Evolutionary conservation across 2,888 invertebrate species (phyloP), one percentile per base, ranked within the genome.

Genomic region (Bellardia bayeri): DNA sequence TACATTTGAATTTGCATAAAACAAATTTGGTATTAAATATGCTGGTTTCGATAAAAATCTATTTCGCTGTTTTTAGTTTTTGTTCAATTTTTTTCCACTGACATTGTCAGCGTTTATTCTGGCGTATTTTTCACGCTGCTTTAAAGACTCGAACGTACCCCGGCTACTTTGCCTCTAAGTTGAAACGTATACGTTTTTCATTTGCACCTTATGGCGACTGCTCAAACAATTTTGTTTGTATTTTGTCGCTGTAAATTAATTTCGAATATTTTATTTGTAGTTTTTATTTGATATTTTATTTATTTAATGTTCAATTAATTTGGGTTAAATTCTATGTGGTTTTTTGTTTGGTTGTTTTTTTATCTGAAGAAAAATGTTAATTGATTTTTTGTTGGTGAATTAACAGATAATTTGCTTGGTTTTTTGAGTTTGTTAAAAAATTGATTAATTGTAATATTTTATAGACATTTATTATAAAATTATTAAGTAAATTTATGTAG

Each of bases 1-100:
- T 82, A 79, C 91, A 91, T 91, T 91, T 75, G 40, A 54, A 81
- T 81, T 83, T 92, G 92, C 92, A 92, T 91, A 91, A 91, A 92
- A 92, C 92, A 92, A 91, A 92, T 91, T 91, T 91, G 91, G 91
- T 90, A 91, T 91, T 92, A 92, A 92, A 92, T 91, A 90, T 91
- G 91, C 91, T 90, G 90, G 88, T 87, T 75, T 74, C 89, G 92
- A 91, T 91, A 91, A 91, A 90, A 92, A 92, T 92, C 89, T 88
- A 89, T 89, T 88, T 78, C 56, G 37, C 64, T 72, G 33, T 83
- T 79, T 63, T 37, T 5, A 42, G 14, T 56, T 42, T 75, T 79
- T 66, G 3, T 3, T 45, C 2, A 2, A 1, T 42, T 40, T 49
- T 75, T 66, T 56, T 45, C 16, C n/a, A 14, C 58, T 56, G 58